A percentile compares a stretch with the other conserved stretches of the same genome.
Conservation (phyloP, 2,113 vertebrate species). For the Urocynchramus pylzowi region DNA sequence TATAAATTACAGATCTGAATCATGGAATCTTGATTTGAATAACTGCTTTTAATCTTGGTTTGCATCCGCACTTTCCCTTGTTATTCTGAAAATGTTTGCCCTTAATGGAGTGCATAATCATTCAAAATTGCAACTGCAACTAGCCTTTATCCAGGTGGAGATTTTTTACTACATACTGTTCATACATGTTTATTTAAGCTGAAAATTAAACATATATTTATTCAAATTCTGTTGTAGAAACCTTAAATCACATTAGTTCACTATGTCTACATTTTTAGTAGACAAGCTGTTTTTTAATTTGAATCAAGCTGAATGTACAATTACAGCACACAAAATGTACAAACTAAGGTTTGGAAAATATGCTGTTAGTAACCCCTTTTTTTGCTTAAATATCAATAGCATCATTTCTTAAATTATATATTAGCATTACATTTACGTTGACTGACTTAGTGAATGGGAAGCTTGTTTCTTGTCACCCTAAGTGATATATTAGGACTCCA, state of each 20-base stretch:
- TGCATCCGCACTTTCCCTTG: background rate
- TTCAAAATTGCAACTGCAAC: background rate
- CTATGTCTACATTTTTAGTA: background rate
- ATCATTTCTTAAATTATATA: background rate
- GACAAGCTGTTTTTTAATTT: background rate
- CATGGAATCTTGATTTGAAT: background rate
- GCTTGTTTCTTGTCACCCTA: background rate
- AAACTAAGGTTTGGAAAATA: background rate
- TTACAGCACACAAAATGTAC: background rate
- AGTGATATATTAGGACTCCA: background rate
- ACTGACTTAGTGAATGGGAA: background rate
- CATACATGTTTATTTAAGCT: background rate
- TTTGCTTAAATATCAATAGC: background rate
- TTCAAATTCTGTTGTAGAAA: background rate
- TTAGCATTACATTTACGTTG: background rate
- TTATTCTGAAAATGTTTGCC: conserved; percentile 3
- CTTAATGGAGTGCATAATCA: background rate
- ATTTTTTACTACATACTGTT: background rate
- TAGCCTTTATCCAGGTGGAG: background rate
- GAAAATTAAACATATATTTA: background rate
- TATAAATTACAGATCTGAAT: conserved; percentile 21
- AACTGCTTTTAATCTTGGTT: background rate
- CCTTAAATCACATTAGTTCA: background rate
- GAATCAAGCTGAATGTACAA: background rate
- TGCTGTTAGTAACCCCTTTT: background rate